Base-by-base conservation (phyloP, 2,888 invertebrate genomes). In the Pecten maximus region DNA sequence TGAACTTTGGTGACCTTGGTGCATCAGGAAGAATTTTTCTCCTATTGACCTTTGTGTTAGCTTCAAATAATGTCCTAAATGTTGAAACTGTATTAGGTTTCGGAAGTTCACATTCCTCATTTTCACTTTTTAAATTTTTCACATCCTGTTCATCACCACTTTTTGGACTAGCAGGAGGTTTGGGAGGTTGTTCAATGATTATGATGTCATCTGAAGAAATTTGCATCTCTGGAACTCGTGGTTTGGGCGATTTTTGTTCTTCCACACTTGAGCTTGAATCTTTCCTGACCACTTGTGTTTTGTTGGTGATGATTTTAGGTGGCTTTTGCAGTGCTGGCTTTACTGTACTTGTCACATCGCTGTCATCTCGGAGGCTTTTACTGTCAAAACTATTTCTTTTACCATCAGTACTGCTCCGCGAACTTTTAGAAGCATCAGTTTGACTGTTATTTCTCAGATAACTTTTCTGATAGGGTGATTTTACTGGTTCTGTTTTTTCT, bases 31-130 rank as follows among this genome's bases (percentile, higher is more conserved):
- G 60, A 88, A 88, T 88, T 40, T 91, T 91, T 48, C 87, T 60
- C 48, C 88, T 87, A 19, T 88, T 87, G 89, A 89, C 54, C 92
- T 91, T 48, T 90, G 90, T 88, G 89, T 93, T 88, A 91, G 91
- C 93, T 87, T 94, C 94, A 92, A 94, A 94, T 88, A 94, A 90
- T 40, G 93, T 91, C 86, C 94, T 92, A 91, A 94, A 93, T 54
- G 93, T 91, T 88, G 93, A 98, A 91, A 99, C 99, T 93, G 98
- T 98, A 97, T 99, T 99, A 0, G 98, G 98, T 35, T 99, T 98
- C 1, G 99, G 99, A 88, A 98, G 97, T 95, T 98, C 98, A 92
- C 94, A 93, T 88, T 91, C 92, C 87, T 88, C 90, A 88, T 44
- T 87, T 19, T 89, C 87, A 23, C 98, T 98, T 90, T 91, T 90